Percentiles rank a stretch among this genome's conserved stretches.
phyloP scores from a whole-genome alignment of 2,888 invertebrate genomes.

The Sarcophaga variegata region DNA sequence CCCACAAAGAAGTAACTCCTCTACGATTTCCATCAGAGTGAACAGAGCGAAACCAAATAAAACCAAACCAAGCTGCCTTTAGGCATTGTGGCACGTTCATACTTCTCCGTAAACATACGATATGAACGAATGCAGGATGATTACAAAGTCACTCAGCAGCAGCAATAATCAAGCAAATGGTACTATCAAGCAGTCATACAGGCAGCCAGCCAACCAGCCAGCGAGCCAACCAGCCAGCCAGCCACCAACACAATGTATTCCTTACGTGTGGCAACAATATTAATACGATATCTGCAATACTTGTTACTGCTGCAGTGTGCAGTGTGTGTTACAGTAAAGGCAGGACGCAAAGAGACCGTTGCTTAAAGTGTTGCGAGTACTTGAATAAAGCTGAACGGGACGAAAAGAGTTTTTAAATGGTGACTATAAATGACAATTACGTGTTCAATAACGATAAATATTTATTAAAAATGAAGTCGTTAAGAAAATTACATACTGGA shows the following conservation, averaged over 20 bases:
- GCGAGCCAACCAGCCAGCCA: not conserved
- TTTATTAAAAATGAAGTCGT: not conserved
- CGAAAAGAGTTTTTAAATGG: not conserved
- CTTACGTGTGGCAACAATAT: not conserved
- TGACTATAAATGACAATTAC: not conserved
- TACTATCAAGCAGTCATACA: not conserved
- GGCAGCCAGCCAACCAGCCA: not conserved
- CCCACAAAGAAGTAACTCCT: conserved; percentile 5
- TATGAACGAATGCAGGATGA: conserved; percentile 11
- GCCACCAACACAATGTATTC: not conserved
- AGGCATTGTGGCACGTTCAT: conserved; percentile 62
- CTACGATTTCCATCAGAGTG: conserved; percentile 27
- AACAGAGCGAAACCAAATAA: conserved; percentile 8
- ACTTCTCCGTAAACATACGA: not conserved
- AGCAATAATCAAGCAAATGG: conserved; percentile 5
- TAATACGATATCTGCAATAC: too few relatives aligned
- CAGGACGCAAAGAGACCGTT: not conserved
- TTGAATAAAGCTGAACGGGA: not conserved
- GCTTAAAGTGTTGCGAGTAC: not conserved
- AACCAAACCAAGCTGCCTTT: conserved; percentile 43
- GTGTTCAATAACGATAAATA: not conserved
- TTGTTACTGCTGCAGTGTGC: not conserved
- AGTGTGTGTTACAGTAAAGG: not conserved
- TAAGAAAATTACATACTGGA: not conserved
- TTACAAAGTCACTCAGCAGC: conserved; percentile 34